phyloP scores from a whole-genome alignment of 2,888 invertebrate species.

The Sclerodermus sp. region DNA sequence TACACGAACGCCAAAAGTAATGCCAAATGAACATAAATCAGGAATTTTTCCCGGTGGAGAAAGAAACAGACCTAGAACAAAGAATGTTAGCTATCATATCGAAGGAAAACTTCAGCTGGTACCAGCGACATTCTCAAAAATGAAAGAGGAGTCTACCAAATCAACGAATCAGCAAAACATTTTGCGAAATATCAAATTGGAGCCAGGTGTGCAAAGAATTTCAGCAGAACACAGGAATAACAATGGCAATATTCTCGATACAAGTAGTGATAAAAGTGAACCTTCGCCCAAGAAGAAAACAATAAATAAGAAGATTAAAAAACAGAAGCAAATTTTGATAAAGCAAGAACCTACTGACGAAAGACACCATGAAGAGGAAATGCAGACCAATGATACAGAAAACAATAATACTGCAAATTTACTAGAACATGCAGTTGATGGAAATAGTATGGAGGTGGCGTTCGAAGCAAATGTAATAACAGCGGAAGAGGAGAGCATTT shows the following conservation, averaged over 20 bases:
- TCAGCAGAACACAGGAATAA: slow-evolving; percentile 43
- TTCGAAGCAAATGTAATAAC: slow-evolving; percentile 45
- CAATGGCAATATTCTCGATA: slow-evolving; percentile 39
- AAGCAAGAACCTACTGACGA: slow-evolving; percentile 40
- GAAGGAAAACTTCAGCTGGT: slow-evolving; percentile 61
- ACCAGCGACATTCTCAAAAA: slow-evolving; percentile 61
- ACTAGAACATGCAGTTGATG: slow-evolving; percentile 40
- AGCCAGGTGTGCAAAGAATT: slow-evolving; percentile 25
- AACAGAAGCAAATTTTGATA: slow-evolving; percentile 28
- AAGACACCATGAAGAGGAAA: slow-evolving; percentile 18
- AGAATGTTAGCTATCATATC: slow-evolving; percentile 67
- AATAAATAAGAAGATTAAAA: slow-evolving; percentile 25
- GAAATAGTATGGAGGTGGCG: slow-evolving; percentile 44
- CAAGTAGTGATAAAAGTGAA: slow-evolving; percentile 26
- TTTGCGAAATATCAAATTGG: slow-evolving; percentile 24
- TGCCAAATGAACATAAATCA: slow-evolving; percentile 51
- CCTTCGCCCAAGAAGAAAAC: slow-evolving; percentile 26
- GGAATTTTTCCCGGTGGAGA: slow-evolving; percentile 58
- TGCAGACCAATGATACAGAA: slow-evolving; percentile 30
- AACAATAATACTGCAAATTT: slow-evolving; percentile 30
- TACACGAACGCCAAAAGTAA: slow-evolving; percentile 60
- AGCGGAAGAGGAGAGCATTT: slow-evolving; percentile 40
- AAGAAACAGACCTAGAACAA: slow-evolving; percentile 64
- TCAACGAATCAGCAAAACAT: slow-evolving; percentile 3
- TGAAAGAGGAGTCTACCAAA: slow-evolving; percentile 32